Evolutionary conservation across 2,888 invertebrate species (phyloP).

Genomic region (Thymelicus lineola): DNA sequence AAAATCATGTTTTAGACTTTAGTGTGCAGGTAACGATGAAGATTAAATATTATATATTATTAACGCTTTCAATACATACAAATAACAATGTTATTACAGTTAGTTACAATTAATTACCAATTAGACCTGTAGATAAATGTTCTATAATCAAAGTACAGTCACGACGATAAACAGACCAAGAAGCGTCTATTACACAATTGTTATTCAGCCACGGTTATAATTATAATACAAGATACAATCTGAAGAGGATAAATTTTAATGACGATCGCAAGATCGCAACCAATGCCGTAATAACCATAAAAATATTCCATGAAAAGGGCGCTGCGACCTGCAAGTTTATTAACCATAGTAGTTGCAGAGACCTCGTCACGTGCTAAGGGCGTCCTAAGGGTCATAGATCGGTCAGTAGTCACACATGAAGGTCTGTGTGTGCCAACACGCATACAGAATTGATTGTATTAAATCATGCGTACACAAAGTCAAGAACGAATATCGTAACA

Average conservation of each 20-base stretch:
- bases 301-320: conserved; percentile 66
- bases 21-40: too few relatives aligned
- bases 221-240: conserved; percentile 6
- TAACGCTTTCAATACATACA: background rate
- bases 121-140: conserved; percentile 5
- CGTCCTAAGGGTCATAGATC: conserved; percentile 70
- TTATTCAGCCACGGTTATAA: background rate
- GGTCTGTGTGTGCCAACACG: conserved; percentile 58
- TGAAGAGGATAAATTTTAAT: conserved; percentile 52
- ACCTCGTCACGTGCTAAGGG: conserved; percentile 79
- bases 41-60: background rate
- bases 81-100: background rate
- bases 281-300: conserved; percentile 69
- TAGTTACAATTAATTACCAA: background rate
- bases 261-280: conserved; percentile 51
- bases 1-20: too few relatives aligned
- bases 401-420: conserved; percentile 57
- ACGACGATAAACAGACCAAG: conserved; percentile 21
- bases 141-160: conserved; percentile 9
- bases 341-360: conserved; percentile 57
- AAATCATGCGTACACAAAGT: conserved; percentile 38
- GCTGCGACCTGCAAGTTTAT: conserved; percentile 48
- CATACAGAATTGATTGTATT: conserved; percentile 64
- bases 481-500: conserved; percentile 1
- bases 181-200: conserved; percentile 15